Percentiles rank a stretch among this genome's conserved stretches.
These are phyloP conservation scores for Brachymystax lenok DNA, from an alignment of 2,797 vertebrate genomes.

Conservation along the genomic window DNA sequence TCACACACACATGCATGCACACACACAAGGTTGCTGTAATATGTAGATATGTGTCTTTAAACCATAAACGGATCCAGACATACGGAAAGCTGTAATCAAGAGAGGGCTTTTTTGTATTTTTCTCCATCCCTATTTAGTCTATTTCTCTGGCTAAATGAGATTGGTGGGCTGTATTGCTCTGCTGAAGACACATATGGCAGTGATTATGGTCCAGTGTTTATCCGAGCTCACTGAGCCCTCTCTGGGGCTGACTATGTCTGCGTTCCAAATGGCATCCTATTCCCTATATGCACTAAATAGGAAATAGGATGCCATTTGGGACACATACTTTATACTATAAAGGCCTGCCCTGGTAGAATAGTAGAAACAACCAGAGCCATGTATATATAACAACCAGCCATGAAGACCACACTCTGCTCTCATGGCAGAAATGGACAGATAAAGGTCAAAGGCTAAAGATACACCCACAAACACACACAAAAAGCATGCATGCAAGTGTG, in stretches of 20 bases:
- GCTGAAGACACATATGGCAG: conserved; percentile 71
- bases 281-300: neutral
- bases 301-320: too few species aligned
- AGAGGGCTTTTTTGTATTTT: conserved; percentile 57
- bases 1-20: conserved; percentile 38
- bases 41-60: conserved; percentile 74
- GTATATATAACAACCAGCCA: too few species aligned
- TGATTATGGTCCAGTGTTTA: conserved; percentile 71
- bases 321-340: too few species aligned
- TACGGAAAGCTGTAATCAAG: too few species aligned
- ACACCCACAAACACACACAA: neutral
- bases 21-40: conserved; percentile 52
- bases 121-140: conserved; percentile 47
- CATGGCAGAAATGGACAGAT: too few species aligned
- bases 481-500: neutral
- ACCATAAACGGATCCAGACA: conserved; percentile 82
- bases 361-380: too few species aligned
- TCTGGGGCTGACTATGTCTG: conserved; percentile 31
- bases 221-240: conserved; percentile 55
- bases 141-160: conserved; percentile 68
- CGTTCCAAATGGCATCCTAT: neutral
- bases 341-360: too few species aligned
- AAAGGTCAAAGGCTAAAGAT: neutral
- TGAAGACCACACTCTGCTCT: too few species aligned
- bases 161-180: conserved; percentile 56